These are phyloP conservation scores for Lydus trimaculatus DNA, from an alignment of 2,888 invertebrate genomes.

Conservation along the genomic window DNA sequence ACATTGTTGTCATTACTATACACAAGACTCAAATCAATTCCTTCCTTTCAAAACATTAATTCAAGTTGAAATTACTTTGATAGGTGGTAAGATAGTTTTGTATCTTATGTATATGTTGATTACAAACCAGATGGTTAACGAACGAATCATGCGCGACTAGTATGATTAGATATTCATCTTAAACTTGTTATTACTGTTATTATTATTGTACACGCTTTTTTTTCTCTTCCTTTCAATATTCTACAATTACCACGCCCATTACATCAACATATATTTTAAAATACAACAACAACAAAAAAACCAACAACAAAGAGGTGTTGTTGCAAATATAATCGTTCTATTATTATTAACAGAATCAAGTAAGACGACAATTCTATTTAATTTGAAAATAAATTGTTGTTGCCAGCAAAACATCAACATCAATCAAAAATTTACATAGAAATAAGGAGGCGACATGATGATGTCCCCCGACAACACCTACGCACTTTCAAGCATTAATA, in stretches of 20 bases:
- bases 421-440: neutral
- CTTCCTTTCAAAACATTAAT: constrained; percentile 5
- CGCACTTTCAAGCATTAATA: neutral
- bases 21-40: neutral
- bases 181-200: constrained; percentile 1
- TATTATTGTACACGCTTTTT: neutral
- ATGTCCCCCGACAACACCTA: neutral
- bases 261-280: neutral
- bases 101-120: neutral
- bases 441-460: neutral
- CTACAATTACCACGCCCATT: constrained; percentile 5
- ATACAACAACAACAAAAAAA: neutral
- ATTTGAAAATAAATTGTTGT: neutral
- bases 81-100: constrained; percentile 3
- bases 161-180: constrained; percentile 4
- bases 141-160: constrained; percentile 5
- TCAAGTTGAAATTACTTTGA: constrained; percentile 3
- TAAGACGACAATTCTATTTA: neutral
- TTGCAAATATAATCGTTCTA: neutral
- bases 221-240: neutral
- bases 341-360: neutral
- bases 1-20: constrained; percentile 3
- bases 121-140: constrained; percentile 9
- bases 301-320: neutral
- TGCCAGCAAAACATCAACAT: neutral